Evolutionary conservation across 2,113 vertebrate genomes (phyloP).

Genomic region (Sturnira hondurensis): DNA sequence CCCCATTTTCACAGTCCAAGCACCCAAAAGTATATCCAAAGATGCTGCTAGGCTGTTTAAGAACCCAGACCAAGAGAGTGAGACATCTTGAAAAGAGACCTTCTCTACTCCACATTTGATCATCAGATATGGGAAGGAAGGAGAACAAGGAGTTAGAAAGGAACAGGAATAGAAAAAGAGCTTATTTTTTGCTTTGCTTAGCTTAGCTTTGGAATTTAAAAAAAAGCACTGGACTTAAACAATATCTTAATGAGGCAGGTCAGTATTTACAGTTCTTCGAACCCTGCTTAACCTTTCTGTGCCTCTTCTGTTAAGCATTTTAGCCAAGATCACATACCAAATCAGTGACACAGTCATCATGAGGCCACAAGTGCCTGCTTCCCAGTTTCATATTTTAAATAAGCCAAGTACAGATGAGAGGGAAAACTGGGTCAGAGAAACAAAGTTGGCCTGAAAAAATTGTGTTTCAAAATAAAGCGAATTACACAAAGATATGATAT

Average conservation of each 20-base stretch:
- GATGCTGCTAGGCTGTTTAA: background rate
- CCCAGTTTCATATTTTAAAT: slow-evolving; percentile 67
- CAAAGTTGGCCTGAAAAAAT: slow-evolving; percentile 57
- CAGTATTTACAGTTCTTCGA: slow-evolving; percentile 53
- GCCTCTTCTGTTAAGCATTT: slow-evolving; percentile 60
- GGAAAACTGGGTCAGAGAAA: slow-evolving; percentile 68
- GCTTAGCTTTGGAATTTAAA: background rate
- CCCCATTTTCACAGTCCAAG: slow-evolving; percentile 14
- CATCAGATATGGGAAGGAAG: background rate
- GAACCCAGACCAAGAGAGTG: background rate
- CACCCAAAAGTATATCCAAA: background rate
- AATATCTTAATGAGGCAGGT: slow-evolving; percentile 37
- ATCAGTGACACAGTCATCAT: slow-evolving; percentile 65
- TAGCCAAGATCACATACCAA: slow-evolving; percentile 71
- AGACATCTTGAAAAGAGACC: background rate
- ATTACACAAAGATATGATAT: slow-evolving; percentile 46
- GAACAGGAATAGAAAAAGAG: background rate
- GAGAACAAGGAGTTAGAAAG: background rate
- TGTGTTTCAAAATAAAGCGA: slow-evolving; percentile 59
- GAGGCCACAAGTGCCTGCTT: slow-evolving; percentile 57
- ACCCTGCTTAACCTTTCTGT: slow-evolving; percentile 57
- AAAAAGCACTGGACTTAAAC: slow-evolving; percentile 21
- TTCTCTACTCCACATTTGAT: background rate
- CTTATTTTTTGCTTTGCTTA: background rate
- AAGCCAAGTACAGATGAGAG: slow-evolving; percentile 67